Percentiles rank a stretch among this genome's conserved stretches.
These are phyloP conservation scores for Cyprinodon brontotheroides DNA, from an alignment of 2,113 vertebrate genomes.

Conservation along the genomic window DNA sequence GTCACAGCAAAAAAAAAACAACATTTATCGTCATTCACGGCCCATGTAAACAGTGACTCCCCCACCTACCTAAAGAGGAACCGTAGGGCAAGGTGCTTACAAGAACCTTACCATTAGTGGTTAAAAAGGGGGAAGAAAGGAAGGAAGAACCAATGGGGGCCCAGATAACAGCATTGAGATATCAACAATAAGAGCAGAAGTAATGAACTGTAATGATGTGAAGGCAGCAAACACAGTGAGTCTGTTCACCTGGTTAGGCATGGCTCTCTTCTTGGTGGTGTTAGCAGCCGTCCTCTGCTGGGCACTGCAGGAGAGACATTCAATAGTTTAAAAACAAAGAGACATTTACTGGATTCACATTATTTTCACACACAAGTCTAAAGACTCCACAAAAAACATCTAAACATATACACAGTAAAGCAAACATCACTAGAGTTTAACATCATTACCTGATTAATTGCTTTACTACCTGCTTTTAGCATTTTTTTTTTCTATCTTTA, in stretches of 20 bases:
- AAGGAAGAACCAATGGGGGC: neutral
- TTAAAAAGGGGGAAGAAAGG: slow-evolving; percentile 34
- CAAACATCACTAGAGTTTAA: too few species aligned
- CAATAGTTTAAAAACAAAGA: neutral
- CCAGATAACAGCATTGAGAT: neutral
- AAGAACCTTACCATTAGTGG: slow-evolving; percentile 82
- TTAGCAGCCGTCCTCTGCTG: slow-evolving; percentile 88
- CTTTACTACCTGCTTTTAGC: too few species aligned
- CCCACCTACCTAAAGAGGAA: slow-evolving; percentile 53
- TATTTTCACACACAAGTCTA: too few species aligned
- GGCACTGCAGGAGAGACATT: slow-evolving; percentile 78
- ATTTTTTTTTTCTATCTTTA: too few species aligned
- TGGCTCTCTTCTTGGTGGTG: slow-evolving; percentile 91
- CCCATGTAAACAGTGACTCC: slow-evolving; percentile 3
- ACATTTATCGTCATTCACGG: slow-evolving; percentile 10
- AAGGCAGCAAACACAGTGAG: neutral
- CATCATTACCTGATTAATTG: too few species aligned
- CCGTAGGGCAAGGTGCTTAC: slow-evolving; percentile 74
- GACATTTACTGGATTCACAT: too few species aligned
- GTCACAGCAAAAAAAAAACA: neutral
- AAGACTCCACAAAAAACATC: too few species aligned
- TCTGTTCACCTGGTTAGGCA: slow-evolving; percentile 89
- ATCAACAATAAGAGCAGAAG: neutral
- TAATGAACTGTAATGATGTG: slow-evolving; percentile 6
- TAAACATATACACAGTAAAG: too few species aligned